Base-by-base conservation (phyloP, 2,113 vertebrate genomes). In the Oryzias woworae region DNA sequence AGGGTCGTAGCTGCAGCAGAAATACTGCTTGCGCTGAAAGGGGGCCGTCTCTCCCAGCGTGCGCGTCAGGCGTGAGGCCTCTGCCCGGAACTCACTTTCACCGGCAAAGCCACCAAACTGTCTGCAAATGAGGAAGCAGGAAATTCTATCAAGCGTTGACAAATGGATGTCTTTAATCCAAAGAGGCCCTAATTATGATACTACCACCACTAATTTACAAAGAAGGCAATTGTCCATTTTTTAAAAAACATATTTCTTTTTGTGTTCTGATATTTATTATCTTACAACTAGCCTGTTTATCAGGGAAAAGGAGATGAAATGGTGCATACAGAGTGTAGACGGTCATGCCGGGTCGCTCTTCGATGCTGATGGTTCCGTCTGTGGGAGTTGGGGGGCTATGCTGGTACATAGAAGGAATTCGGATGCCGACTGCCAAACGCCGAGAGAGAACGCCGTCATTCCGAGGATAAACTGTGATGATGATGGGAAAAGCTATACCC, bases 91-190 rank as follows among this genome's bases (percentile, higher is more conserved):
- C 78, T 97, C 94, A 0, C 18, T 82, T 77, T 96, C 96, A 36
- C 92, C 96, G 7, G 96, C 94, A 4, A 93, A 96, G 48, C 96
- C 95, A n/a, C 94, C 93, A 43, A 97, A 96, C 77, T 95, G 94
- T 82, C 96, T 97, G 89, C 6, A 22, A 50, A 67, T 12, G 31
- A 48, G 20, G 12, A 28, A 45, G 23, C 61, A 47, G 31, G 0
- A 20, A 18, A 14, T 8, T 28, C 7, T 0, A 36, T 12, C 3
- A 12, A 36, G 26, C 26, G 4, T 28, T 28, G 26, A 28, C 26
- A 28, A 6, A 28, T 28, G 20, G 36, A 36, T 36, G 2, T 36
- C 36, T 10, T 12, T 12, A 12, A 36, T 36, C 1, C 10, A 36
- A 36, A 12, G 36, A 36, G 36, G 36, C 36, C 36, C 36, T 36